Evolutionary conservation across 2,888 invertebrate species (phyloP).

Genomic region (Drosophila cognata): DNA sequence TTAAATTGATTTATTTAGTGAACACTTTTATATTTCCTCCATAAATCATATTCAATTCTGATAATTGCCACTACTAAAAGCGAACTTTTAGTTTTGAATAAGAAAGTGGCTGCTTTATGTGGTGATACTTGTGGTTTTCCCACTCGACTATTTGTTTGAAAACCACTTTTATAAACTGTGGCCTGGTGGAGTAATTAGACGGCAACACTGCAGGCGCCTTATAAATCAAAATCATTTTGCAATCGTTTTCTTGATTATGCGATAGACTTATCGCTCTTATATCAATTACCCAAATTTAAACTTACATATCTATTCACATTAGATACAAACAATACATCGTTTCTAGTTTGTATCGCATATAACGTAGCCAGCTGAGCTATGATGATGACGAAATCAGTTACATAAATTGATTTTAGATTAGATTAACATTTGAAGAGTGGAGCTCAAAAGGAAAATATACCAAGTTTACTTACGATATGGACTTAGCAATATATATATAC

Average conservation of each 20-base stretch:
- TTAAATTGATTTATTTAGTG: constrained; percentile 58
- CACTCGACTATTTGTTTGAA: background rate
- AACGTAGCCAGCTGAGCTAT: background rate
- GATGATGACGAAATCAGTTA: background rate
- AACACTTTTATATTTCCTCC: constrained; percentile 27
- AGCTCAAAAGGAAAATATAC: background rate
- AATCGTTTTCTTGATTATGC: background rate
- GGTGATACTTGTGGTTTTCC: background rate
- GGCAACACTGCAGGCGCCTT: background rate
- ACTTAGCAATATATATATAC: background rate
- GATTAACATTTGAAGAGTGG: background rate
- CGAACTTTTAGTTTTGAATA: constrained; percentile 20
- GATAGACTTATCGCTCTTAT: background rate
- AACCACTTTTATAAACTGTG: background rate
- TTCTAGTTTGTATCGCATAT: background rate
- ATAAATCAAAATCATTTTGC: constrained; percentile 9
- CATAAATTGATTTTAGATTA: background rate
- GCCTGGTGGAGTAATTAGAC: background rate
- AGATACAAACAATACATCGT: background rate
- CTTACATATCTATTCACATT: background rate
- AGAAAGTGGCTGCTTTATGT: background rate
- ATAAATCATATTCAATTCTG: constrained; percentile 37
- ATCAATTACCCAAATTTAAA: background rate
- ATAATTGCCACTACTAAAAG: constrained; percentile 10
- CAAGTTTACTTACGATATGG: background rate